phyloP scores from a whole-genome alignment of 2,113 vertebrate species.

The Colaptes auratus region DNA sequence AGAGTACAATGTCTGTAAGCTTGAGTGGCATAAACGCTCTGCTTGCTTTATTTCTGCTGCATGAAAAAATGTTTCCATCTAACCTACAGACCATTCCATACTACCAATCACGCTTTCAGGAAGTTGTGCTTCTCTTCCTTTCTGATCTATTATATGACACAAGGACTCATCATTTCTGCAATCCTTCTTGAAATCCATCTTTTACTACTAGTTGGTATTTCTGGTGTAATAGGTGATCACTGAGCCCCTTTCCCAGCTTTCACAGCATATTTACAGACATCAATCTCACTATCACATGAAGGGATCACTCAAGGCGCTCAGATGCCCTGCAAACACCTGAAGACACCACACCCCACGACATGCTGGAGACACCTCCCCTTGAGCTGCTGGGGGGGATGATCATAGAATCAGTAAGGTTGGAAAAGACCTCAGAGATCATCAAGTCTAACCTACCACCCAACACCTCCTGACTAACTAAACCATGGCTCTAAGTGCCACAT shows the following conservation, averaged over 20 bases:
- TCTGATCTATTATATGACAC: background rate
- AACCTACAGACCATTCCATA: conserved; percentile 36
- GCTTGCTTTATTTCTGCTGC: conserved; percentile 32
- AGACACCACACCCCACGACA: background rate
- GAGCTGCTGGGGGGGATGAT: background rate
- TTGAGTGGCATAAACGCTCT: conserved; percentile 23
- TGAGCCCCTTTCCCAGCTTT: background rate
- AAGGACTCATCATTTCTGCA: background rate
- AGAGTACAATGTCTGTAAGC: background rate
- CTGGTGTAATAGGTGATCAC: background rate
- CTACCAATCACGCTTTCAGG: background rate
- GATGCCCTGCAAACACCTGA: background rate
- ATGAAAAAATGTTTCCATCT: conserved; percentile 48
- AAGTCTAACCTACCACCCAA: too few species aligned
- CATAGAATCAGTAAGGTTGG: too few species aligned
- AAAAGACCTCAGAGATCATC: too few species aligned
- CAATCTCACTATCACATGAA: background rate
- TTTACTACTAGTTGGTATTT: background rate
- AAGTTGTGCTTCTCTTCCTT: background rate
- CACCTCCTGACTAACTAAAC: too few species aligned
- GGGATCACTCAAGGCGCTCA: background rate
- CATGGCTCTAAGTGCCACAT: too few species aligned
- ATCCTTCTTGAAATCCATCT: background rate
- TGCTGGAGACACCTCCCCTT: background rate
- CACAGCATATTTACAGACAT: background rate